Base-by-base conservation (phyloP, 2,797 vertebrate genomes). In the Schizopygopsis pylzovi region DNA sequence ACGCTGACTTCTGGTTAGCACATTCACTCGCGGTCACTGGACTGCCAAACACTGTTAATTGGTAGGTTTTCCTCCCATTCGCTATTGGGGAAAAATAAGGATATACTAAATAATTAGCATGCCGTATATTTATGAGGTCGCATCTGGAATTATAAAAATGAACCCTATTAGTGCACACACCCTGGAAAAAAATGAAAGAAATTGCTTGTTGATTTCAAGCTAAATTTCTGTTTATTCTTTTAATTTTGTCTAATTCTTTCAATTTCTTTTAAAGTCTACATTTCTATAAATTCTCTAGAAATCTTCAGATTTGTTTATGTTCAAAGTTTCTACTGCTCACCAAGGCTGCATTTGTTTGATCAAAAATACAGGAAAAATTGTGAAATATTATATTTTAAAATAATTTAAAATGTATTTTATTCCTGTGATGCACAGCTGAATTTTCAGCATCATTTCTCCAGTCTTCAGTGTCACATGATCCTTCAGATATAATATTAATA, bases 1-100 rank as follows among this genome's bases (percentile, higher is more conserved):
- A 78, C 52, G 71, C 71, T 28, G 54, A 28, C 82, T 82, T 83
- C 86, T 49, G 87, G 61, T 88, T 83, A 59, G 22, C 22, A 70
- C 89, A 77, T 88, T 85, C 75, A 72, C 43, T 72, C 73, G 11
- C 45, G 56, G 54, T 85, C 85, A 68, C 20, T 79, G 7, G 72
- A 16, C 61, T 13, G 33, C 54, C 39, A 91, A 89, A n/a, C 61
- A n/a, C 41, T 56, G 72, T 11, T 88, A 88, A 91, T 79, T 89
- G 76, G 65, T 85, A 10, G 8, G 4, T 39, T 89, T 71, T 18
- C 4, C 22, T 39, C 20, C 12, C 2, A 0, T 65, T 25, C 25
- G 12, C 49, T 77, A 7, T 47, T 18, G 15, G 22, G 6, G 6
- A 15, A 10, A 11, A 1, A 25, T 63, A n/a, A 49, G 1, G 39